phyloP scores from a whole-genome alignment of 2,113 vertebrate species.

The Tonatia bakeri region DNA sequence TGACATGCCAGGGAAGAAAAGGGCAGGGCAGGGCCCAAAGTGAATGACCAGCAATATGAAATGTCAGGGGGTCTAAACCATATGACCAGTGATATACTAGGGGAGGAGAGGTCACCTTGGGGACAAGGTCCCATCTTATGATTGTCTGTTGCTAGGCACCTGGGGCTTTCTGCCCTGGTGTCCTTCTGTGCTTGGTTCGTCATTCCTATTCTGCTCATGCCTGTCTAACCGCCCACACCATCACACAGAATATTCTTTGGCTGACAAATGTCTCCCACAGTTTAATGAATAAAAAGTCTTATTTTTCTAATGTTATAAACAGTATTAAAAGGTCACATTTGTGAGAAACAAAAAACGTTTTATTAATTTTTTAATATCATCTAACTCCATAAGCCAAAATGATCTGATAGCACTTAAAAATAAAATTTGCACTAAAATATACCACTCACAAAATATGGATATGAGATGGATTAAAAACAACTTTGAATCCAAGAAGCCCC shows the following conservation, averaged over 20 bases:
- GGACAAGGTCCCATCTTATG: not conserved
- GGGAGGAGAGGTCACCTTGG: not conserved
- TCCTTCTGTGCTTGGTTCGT: not conserved
- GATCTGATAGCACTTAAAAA: not conserved
- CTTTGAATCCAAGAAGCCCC: not conserved
- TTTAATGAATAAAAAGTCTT: slow-evolving; percentile 62
- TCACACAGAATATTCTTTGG: slow-evolving; percentile 57
- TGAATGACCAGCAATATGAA: not conserved
- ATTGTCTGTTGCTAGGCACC: not conserved
- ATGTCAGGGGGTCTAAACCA: not conserved
- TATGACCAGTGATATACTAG: not conserved
- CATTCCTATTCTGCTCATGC: not conserved
- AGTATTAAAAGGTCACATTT: slow-evolving; percentile 6
- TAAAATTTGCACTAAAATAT: not conserved
- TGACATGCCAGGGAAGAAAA: not conserved
- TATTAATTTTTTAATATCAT: not conserved
- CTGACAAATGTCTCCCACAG: slow-evolving; percentile 64
- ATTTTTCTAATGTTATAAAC: slow-evolving; percentile 32
- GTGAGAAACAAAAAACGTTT: not conserved
- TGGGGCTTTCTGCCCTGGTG: not conserved
- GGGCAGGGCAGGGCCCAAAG: not conserved
- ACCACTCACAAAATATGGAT: not conserved
- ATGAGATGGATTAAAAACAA: not conserved
- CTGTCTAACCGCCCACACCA: not conserved
- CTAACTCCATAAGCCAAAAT: not conserved